Evolutionary conservation across 1,140 invertebrate species (phyloP).

Genomic region (Dysdera silvatica): DNA sequence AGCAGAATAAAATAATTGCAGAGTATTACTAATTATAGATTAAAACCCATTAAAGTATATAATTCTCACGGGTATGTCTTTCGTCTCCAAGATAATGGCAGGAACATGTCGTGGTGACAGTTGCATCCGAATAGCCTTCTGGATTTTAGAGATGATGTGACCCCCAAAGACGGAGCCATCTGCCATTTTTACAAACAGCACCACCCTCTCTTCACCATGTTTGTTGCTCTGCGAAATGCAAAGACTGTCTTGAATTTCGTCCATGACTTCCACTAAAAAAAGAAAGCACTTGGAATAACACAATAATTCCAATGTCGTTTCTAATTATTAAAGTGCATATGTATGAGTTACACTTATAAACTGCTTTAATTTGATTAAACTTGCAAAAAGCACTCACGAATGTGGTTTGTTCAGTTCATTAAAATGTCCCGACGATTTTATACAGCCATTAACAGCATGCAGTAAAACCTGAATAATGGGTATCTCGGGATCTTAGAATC

Average conservation of each 20-base stretch:
- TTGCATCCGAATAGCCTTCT: constrained; percentile 43
- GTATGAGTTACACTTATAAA: no score
- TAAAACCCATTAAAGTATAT: no score
- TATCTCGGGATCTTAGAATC: no score
- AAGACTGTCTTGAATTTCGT: constrained; percentile 50
- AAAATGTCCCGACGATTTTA: no score
- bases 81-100: constrained; percentile 44
- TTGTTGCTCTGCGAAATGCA: constrained; percentile 45
- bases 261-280: constrained; percentile 43
- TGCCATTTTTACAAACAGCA: constrained; percentile 51
- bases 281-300: not conserved
- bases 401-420: no score
- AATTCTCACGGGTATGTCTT: constrained; percentile 51
- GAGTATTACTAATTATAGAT: no score
- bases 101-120: constrained; percentile 52
- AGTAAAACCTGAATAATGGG: no score
- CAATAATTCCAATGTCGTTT: not conserved
- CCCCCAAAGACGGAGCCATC: constrained; percentile 39
- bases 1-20: no score
- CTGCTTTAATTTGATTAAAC: no score
- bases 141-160: constrained; percentile 43
- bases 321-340: not conserved
- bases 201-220: constrained; percentile 48
- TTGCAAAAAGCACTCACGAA: no score
- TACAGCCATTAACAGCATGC: no score